Conservation (phyloP, 2,113 vertebrate species). For the Corydoras maculifer region DNA sequence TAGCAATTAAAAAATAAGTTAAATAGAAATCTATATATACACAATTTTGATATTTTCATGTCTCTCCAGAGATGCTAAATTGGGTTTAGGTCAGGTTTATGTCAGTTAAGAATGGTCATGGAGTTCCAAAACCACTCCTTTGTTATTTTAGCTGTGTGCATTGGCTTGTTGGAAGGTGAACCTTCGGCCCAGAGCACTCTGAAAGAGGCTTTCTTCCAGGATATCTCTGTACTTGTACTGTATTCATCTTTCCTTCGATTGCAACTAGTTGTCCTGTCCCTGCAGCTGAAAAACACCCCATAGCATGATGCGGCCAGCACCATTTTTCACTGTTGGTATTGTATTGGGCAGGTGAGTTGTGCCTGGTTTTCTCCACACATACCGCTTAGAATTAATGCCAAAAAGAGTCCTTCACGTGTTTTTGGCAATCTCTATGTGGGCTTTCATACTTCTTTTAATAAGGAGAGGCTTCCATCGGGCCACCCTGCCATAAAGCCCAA, state of each 20-base stretch:
- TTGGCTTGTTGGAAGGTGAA: too few relatives aligned
- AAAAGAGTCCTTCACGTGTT: too few relatives aligned
- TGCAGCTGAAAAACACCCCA: background rate
- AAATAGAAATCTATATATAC: too few relatives aligned
- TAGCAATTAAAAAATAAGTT: too few relatives aligned
- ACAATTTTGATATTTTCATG: background rate
- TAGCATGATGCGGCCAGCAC: background rate
- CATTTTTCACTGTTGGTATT: background rate
- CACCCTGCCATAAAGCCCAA: background rate
- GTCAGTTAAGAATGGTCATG: background rate
- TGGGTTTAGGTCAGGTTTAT: background rate
- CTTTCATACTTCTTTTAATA: background rate
- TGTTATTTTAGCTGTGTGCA: background rate
- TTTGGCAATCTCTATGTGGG: too few relatives aligned
- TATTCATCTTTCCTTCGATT: background rate
- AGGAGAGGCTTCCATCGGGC: background rate
- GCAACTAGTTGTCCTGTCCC: background rate
- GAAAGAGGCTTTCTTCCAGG: background rate
- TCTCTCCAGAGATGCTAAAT: background rate
- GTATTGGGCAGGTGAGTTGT: background rate
- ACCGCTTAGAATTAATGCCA: too few relatives aligned
- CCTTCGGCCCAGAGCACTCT: too few relatives aligned
- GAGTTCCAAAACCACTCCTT: background rate
- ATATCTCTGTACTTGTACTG: background rate
- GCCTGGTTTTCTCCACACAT: background rate